These are phyloP conservation scores for Aurelia sp. DNA, from an alignment of 30 jellyfish, hydroid and myxozoan genomes.

Conservation along the genomic window DNA sequence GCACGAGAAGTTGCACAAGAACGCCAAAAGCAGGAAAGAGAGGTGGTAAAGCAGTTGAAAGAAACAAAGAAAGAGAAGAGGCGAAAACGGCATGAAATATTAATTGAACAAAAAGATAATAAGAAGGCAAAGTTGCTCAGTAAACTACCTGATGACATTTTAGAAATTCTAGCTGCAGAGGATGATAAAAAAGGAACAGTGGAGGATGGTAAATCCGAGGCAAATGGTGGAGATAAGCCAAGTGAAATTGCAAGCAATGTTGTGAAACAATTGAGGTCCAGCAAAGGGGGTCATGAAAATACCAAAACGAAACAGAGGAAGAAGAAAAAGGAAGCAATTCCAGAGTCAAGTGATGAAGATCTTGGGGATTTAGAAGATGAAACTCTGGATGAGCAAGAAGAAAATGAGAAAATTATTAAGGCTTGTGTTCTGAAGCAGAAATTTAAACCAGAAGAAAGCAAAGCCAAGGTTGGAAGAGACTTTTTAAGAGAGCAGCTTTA, in stretches of 20 bases:
- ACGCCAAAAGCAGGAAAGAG: conserved; percentile 24
- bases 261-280: neutral
- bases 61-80: conserved; percentile 27
- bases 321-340: neutral
- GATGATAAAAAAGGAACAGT: neutral
- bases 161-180: conserved; percentile 33
- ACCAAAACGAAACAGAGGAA: neutral
- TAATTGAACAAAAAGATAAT: conserved; percentile 24
- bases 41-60: conserved; percentile 21
- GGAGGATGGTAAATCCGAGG: neutral
- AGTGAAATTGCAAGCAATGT: neutral
- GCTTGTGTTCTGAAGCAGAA: conserved; percentile 27
- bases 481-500: conserved; percentile 71
- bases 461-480: conserved; percentile 36
- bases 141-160: conserved; percentile 52
- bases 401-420: neutral
- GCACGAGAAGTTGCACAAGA: conserved; percentile 59
- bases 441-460: neutral
- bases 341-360: conserved; percentile 6
- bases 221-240: neutral
- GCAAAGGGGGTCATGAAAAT: neutral
- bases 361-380: neutral
- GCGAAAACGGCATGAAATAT: conserved; percentile 40
- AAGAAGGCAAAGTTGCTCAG: conserved; percentile 8
- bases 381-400: neutral